These are phyloP conservation scores for Doryteuthis pealeii DNA, from an alignment of 1,140 invertebrate species.

Conservation along the genomic window DNA sequence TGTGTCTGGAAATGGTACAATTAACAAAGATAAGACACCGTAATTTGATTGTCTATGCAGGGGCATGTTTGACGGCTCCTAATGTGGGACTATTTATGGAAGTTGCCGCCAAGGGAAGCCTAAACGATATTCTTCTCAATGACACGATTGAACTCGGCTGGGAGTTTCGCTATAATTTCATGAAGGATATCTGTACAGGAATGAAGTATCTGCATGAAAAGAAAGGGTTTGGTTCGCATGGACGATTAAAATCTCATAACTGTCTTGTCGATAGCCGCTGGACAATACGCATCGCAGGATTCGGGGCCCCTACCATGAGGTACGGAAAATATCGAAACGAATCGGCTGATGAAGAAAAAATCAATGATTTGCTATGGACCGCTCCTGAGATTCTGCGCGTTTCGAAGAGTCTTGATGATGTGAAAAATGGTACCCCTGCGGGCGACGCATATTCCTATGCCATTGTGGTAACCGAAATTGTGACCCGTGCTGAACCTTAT, in stretches of 20 bases:
- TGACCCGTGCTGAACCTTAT: no score
- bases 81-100: slow-evolving; percentile 32
- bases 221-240: slow-evolving; percentile 80
- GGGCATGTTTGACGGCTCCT: slow-evolving; percentile 32
- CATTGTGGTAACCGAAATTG: no score
- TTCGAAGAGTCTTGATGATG: no score
- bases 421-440: no score
- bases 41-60: slow-evolving; percentile 30
- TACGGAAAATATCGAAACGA: not conserved
- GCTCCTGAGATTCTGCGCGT: no score
- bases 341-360: no score
- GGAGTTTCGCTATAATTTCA: slow-evolving; percentile 34
- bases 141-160: slow-evolving; percentile 28
- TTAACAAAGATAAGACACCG: slow-evolving; percentile 31
- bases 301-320: not conserved
- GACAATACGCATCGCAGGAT: slow-evolving; percentile 63
- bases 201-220: slow-evolving; percentile 71
- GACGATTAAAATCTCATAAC: slow-evolving; percentile 83
- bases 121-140: slow-evolving; percentile 31
- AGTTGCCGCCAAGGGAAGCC: slow-evolving; percentile 32
- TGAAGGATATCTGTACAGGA: slow-evolving; percentile 25
- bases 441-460: no score
- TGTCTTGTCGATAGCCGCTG: slow-evolving; percentile 91
- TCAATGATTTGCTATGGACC: no score
- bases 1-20: slow-evolving; percentile 27